Evolutionary conservation across 2,888 invertebrate species (phyloP).

Genomic region (Meiosimyza decipiens): DNA sequence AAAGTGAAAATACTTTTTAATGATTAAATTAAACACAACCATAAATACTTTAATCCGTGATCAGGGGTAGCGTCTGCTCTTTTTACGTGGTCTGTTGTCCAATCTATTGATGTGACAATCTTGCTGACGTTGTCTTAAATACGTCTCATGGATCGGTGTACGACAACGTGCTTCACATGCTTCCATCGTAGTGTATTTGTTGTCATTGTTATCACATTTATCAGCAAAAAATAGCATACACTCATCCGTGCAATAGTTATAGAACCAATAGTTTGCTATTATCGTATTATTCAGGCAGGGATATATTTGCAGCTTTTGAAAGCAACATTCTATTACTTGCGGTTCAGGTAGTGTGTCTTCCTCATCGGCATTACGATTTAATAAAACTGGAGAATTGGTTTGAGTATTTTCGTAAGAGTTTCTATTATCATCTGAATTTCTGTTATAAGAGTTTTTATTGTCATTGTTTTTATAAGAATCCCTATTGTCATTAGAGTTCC

Average conservation of each 20-base stretch:
- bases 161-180: conserved; percentile 52
- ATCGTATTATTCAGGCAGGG: conserved; percentile 45
- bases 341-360: neutral
- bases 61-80: neutral
- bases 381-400: neutral
- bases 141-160: conserved; percentile 36
- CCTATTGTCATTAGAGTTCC: no score
- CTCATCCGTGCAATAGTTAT: conserved; percentile 56
- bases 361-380: neutral
- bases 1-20: no score
- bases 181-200: conserved; percentile 56
- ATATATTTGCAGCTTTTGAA: conserved; percentile 49
- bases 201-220: conserved; percentile 55
- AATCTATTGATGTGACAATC: conserved; percentile 17
- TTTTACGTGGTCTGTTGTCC: conserved; percentile 28
- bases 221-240: conserved; percentile 58
- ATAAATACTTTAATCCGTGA: no score
- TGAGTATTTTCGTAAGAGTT: no score
- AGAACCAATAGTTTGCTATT: conserved; percentile 66
- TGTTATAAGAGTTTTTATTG: no score
- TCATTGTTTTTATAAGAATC: no score
- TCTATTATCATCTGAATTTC: no score
- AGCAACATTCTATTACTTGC: conserved; percentile 44
- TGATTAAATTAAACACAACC: no score
- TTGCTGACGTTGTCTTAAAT: conserved; percentile 39